Conservation (phyloP, 2,113 vertebrate genomes). For the Hypocryptadius cinnamomeus region DNA sequence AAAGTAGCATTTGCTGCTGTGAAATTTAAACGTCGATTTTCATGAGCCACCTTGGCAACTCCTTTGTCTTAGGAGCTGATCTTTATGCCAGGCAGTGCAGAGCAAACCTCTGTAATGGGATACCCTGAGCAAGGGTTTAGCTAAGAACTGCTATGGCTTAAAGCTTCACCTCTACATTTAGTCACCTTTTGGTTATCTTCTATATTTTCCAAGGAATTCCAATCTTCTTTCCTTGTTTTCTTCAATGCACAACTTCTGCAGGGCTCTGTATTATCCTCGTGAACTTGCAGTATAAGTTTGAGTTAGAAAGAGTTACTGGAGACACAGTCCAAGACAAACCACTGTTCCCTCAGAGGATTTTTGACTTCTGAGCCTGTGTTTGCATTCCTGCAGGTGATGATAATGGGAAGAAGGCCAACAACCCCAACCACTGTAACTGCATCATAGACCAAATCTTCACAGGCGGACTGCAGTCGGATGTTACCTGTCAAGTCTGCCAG, state of each 20-base stretch:
- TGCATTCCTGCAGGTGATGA: constrained; percentile 81
- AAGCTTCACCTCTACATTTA: background rate
- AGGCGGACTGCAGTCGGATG: constrained; percentile 93
- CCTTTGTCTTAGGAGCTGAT: background rate
- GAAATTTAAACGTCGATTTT: background rate
- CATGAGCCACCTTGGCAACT: background rate
- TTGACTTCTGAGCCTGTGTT: constrained; percentile 7
- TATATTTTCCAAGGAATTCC: background rate
- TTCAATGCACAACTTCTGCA: background rate
- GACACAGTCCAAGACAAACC: background rate
- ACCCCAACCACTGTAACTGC: constrained; percentile 98
- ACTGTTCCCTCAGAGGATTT: background rate
- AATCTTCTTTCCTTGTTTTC: background rate
- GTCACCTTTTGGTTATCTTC: background rate
- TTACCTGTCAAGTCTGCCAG: constrained; percentile 98
- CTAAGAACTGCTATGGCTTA: background rate
- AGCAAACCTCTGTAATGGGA: background rate
- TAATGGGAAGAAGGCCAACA: constrained; percentile 95
- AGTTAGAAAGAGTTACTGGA: background rate
- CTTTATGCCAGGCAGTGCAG: background rate
- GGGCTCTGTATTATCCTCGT: background rate
- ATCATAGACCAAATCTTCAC: constrained; percentile 99
- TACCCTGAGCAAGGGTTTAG: background rate
- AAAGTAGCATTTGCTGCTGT: background rate
- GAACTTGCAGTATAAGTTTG: background rate